Evolutionary conservation across 2,888 invertebrate species (phyloP), one percentile per base, ranked within the genome.

Genomic region (Polia nebulosa): DNA sequence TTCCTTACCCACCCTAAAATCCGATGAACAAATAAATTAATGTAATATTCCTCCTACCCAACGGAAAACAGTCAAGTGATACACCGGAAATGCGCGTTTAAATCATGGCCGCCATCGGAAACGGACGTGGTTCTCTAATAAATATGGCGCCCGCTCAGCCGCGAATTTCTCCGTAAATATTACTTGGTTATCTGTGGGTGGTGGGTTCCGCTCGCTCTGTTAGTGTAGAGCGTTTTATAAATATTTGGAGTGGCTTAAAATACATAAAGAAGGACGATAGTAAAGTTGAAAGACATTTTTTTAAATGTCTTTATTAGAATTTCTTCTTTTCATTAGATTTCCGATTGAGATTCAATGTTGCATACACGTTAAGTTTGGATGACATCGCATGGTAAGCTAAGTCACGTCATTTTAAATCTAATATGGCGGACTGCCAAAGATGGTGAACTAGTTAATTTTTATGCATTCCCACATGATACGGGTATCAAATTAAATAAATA

Each of bases 111-210:
- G 80, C 82, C 82, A 74, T 83, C 80, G 88, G 86, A 85, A 86
- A 60, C 87, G 93, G 92, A 92, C 61, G 78, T 67, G 86, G 86
- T 85, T 73, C 64, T 85, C 90, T 88, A 91, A 93, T 93, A 93
- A 93, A 93, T 92, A 93, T 91, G 90, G 91, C 88, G 87, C 85
- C 85, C 85, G 82, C 79, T 87, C 85, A 84, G 81, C 86, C 88
- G 84, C 76, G 78, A 78, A 79, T 66, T 64, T 60, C 73, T 80
- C 76, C 58, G 85, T 84, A 85, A 88, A 88, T 86, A 87, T 85
- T 81, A 80, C 79, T 70, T 72, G 76, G 83, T 80, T 85, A 80
- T 83, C 79, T 81, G 72, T 49, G 66, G 59, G 22, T 47, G 68
- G 68, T 59, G 32, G 59, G 69, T 75, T 79, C 59, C 69, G 44